These are phyloP conservation scores for Apus apus DNA, from an alignment of 2,113 vertebrate genomes.

Conservation along the genomic window DNA sequence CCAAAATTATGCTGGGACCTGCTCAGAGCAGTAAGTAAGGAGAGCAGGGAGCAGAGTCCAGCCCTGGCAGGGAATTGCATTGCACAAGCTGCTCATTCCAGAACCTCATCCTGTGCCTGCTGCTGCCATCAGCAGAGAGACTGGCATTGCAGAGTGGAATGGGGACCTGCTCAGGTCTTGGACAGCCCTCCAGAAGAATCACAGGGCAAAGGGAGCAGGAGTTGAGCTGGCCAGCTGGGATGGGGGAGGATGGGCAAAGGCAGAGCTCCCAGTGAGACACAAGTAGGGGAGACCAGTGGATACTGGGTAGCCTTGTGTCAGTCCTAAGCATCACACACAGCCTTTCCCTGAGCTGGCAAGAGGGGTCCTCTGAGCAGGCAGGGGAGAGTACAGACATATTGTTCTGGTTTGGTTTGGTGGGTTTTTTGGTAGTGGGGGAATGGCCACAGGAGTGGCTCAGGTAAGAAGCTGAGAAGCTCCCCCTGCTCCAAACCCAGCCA, in stretches of 20 bases:
- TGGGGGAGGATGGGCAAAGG: background rate
- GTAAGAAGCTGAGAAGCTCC: no score
- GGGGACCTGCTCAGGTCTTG: background rate
- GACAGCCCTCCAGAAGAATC: background rate
- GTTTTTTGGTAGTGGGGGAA: no score
- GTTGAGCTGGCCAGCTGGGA: background rate
- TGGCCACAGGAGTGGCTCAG: no score
- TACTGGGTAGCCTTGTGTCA: background rate
- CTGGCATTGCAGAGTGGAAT: background rate
- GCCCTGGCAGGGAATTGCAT: rapidly evolving
- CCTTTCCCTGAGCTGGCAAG: background rate
- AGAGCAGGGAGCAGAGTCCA: background rate
- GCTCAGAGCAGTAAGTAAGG: background rate
- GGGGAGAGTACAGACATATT: rapidly evolving
- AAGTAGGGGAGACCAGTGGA: background rate
- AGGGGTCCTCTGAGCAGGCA: background rate
- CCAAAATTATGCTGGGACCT: background rate
- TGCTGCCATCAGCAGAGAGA: background rate
- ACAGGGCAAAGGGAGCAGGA: background rate
- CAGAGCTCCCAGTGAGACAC: background rate
- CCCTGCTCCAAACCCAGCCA: no score
- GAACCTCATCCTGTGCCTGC: background rate
- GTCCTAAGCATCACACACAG: background rate
- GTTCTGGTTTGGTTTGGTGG: no score
- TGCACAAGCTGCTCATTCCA: background rate